Conservation (phyloP, 2,888 invertebrate species). For the Metopia argyrocephala region DNA sequence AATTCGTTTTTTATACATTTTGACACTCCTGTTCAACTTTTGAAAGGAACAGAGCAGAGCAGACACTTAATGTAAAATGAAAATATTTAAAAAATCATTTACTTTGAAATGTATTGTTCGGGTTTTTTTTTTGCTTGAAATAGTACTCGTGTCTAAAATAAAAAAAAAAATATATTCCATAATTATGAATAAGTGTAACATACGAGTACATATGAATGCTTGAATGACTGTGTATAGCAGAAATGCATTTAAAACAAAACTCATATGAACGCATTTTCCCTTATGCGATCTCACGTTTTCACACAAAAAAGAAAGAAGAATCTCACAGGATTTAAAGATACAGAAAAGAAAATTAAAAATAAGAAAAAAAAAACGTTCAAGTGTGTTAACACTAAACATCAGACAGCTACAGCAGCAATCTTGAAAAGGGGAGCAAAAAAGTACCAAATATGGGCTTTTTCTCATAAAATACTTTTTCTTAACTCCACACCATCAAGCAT, state of each 20-base stretch:
- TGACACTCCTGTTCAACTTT: constrained; percentile 51
- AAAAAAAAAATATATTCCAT: neutral
- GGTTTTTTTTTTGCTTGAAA: neutral
- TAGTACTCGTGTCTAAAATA: constrained; percentile 21
- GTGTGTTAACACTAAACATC: constrained; percentile 46
- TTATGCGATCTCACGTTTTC: constrained; percentile 57
- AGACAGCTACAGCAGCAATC: neutral
- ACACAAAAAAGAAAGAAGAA: constrained; percentile 11
- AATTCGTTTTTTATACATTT: constrained; percentile 47
- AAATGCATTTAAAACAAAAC: neutral
- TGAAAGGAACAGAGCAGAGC: neutral
- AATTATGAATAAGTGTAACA: constrained; percentile 1
- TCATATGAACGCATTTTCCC: constrained; percentile 5
- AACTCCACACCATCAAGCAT: no score
- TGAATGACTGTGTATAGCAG: neutral
- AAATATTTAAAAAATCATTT: neutral
- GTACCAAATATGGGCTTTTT: no score
- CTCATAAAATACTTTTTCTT: no score
- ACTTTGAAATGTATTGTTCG: constrained; percentile 14
- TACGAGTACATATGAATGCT: neutral
- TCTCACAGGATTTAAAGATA: constrained; percentile 53
- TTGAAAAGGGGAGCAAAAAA: neutral
- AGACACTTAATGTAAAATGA: neutral
- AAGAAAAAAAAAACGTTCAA: constrained; percentile 27
- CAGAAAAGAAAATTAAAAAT: constrained; percentile 1